Conservation (phyloP, 2,888 invertebrate genomes). For the Drosophila borealis region DNA sequence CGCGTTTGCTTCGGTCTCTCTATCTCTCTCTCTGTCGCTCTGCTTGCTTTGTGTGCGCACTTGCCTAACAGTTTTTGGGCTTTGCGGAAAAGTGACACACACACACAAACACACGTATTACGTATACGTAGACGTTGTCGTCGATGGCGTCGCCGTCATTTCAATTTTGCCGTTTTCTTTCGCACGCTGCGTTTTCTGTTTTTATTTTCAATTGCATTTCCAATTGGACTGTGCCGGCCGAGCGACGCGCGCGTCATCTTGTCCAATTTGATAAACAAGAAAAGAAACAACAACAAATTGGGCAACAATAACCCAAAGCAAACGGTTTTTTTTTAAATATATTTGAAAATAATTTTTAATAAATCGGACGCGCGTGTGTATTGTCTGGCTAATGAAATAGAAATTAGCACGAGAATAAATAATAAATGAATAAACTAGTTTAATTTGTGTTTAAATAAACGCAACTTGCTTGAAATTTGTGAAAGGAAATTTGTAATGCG, state of each 20-base stretch:
- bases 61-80: slow-evolving; percentile 63
- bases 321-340: slow-evolving; percentile 4
- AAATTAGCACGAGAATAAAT: slow-evolving; percentile 3
- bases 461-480: neutral
- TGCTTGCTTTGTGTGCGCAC: slow-evolving; percentile 15
- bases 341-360: slow-evolving; percentile 5
- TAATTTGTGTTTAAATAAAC: slow-evolving; percentile 22
- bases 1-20: neutral
- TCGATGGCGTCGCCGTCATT: slow-evolving; percentile 48
- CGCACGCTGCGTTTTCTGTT: slow-evolving; percentile 55
- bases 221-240: slow-evolving; percentile 60
- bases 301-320: neutral
- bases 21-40: slow-evolving; percentile 12
- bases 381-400: slow-evolving; percentile 9
- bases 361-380: slow-evolving; percentile 24
- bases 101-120: slow-evolving; percentile 44
- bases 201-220: slow-evolving; percentile 76
- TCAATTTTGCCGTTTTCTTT: slow-evolving; percentile 64
- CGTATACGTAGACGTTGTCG: slow-evolving; percentile 61
- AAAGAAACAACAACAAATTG: slow-evolving; percentile 1
- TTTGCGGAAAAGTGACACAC: slow-evolving; percentile 70
- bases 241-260: slow-evolving; percentile 53
- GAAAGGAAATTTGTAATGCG: neutral
- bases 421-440: slow-evolving; percentile 28
- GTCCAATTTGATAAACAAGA: slow-evolving; percentile 43